A percentile compares a stretch with the other conserved stretches of the same genome.
Conservation (phyloP, 2,113 vertebrate genomes). For the Pangasianodon hypophthalmus region DNA sequence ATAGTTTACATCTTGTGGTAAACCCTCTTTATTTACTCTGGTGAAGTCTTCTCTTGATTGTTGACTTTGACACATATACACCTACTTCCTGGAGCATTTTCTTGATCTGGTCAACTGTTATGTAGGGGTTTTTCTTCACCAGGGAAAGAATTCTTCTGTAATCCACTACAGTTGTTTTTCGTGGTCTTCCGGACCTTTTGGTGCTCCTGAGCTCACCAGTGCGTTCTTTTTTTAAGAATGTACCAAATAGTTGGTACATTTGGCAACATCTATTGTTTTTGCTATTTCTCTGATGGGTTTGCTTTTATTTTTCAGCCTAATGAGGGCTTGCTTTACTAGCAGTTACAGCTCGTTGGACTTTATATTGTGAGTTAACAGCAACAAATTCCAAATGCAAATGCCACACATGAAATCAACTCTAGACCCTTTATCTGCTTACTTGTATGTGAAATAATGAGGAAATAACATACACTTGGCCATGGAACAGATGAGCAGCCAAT, state of each 20-base stretch:
- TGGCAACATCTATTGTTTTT: not conserved
- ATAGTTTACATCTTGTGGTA: too few species aligned
- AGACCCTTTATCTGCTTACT: not conserved
- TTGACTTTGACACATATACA: not conserved
- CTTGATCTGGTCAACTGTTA: not conserved
- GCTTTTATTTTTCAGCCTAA: not conserved
- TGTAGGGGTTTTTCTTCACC: not conserved
- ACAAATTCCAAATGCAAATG: not conserved
- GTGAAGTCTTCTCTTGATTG: not conserved
- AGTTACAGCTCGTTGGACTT: not conserved
- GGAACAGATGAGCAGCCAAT: not conserved
- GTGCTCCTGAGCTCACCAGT: not conserved
- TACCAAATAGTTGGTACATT: not conserved
- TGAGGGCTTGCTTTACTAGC: not conserved
- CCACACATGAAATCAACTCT: not conserved
- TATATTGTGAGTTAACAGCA: not conserved
- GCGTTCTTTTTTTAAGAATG: not conserved
- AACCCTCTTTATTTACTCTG: not conserved
- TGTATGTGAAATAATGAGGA: not conserved
- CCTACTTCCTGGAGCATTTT: not conserved
- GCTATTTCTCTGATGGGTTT: not conserved
- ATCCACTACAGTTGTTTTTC: not conserved
- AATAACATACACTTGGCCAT: not conserved
- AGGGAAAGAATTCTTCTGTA: not conserved
- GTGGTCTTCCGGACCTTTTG: not conserved